Evolutionary conservation across 2,888 invertebrate species (phyloP).

Genomic region (Palloptera scutellata): DNA sequence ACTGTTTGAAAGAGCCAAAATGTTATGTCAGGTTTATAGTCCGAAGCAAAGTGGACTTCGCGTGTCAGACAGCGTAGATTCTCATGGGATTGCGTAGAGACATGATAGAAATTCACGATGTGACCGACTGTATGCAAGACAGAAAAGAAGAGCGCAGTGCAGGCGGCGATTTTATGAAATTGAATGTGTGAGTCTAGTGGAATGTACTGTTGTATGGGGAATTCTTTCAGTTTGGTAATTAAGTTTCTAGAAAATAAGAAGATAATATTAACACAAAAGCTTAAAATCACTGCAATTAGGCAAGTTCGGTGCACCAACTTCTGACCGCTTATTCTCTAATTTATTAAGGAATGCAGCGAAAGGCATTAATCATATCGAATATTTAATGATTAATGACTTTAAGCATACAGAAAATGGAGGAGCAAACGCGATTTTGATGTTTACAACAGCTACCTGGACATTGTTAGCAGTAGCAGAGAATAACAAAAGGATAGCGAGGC

Average conservation of each 20-base stretch:
- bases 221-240: slow-evolving; percentile 91
- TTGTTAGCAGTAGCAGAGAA: slow-evolving; percentile 87
- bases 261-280: too few species aligned
- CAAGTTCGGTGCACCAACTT: too few species aligned
- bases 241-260: slow-evolving; percentile 79
- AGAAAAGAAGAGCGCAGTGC: slow-evolving; percentile 93
- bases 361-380: too few species aligned
- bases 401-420: too few species aligned
- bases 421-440: neutral
- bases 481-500: slow-evolving; percentile 95
- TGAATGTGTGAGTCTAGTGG: slow-evolving; percentile 95
- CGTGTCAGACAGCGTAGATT: slow-evolving; percentile 91
- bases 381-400: too few species aligned
- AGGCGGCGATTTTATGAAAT: slow-evolving; percentile 96
- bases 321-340: too few species aligned
- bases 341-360: too few species aligned
- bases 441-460: slow-evolving; percentile 71
- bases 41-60: slow-evolving; percentile 93
- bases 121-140: slow-evolving; percentile 92
- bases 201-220: slow-evolving; percentile 91
- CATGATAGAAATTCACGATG: slow-evolving; percentile 96
- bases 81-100: slow-evolving; percentile 93
- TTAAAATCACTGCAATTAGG: too few species aligned
- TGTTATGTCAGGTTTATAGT: slow-evolving; percentile 91
- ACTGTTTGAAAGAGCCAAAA: slow-evolving; percentile 97